Percentiles rank a stretch among this genome's conserved stretches.
Conservation (phyloP, 2,113 vertebrate genomes). For the Protobothrops mucrosquamatus region DNA sequence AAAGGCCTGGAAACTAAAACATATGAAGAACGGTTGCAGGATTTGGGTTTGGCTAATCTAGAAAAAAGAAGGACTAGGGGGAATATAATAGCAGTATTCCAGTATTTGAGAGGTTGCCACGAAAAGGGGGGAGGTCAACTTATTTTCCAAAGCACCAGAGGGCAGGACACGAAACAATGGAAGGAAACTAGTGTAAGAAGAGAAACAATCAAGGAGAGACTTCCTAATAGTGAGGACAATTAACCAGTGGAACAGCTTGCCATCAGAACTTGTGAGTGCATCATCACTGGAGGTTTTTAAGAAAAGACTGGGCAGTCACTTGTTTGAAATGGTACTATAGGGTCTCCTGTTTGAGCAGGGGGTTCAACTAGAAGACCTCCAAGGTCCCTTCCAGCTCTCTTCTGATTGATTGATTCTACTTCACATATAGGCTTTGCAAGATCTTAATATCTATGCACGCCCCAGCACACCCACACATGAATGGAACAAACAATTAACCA, state of each 20-base stretch:
- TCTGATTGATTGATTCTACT: background rate
- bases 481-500: background rate
- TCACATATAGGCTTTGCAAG: background rate
- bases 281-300: background rate
- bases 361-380: background rate
- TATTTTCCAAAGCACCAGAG: too few species aligned
- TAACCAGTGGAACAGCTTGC: background rate
- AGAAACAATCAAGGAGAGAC: background rate
- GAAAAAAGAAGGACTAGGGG: too few species aligned
- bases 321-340: background rate
- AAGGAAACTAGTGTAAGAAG: too few species aligned
- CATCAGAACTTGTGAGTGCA: background rate
- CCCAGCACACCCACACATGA: background rate
- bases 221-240: background rate
- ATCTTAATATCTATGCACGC: background rate
- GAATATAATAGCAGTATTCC: too few species aligned
- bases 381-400: background rate
- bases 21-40: too few species aligned
- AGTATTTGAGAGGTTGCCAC: too few species aligned
- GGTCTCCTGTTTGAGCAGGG: background rate
- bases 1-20: too few species aligned
- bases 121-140: too few species aligned
- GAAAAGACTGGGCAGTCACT: background rate
- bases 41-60: too few species aligned
- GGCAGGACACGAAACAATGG: too few species aligned